Conservation (phyloP, 1,140 invertebrate species). For the Pseudobourletiella spinata region DNA sequence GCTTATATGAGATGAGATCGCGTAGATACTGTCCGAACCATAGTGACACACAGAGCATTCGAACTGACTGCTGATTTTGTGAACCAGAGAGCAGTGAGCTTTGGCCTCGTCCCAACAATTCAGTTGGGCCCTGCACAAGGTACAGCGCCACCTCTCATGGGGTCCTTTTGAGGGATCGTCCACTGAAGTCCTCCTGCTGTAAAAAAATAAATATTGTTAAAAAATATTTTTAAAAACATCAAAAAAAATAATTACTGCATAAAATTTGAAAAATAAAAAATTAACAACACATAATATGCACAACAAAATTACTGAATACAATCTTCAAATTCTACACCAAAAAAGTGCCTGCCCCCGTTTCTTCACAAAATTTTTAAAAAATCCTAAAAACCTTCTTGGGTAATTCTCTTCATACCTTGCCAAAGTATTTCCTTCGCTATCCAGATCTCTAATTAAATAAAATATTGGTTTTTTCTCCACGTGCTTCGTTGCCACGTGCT, state of each 20-base stretch:
- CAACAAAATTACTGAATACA: too few species aligned
- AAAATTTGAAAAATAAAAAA: background rate
- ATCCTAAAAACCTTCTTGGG: background rate
- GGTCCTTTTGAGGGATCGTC: background rate
- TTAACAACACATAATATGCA: background rate
- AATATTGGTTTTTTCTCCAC: slow-evolving; percentile 46
- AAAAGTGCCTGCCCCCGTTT: too few species aligned
- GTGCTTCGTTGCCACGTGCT: slow-evolving; percentile 56
- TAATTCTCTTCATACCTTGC: background rate
- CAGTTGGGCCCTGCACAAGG: slow-evolving; percentile 53
- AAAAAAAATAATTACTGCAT: too few species aligned
- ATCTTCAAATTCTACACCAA: background rate
- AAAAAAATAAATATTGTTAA: slow-evolving; percentile 1
- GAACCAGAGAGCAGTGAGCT: slow-evolving; percentile 48
- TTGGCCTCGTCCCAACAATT: slow-evolving; percentile 51
- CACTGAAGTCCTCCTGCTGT: background rate
- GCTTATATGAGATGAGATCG: slow-evolving; percentile 50
- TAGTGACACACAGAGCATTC: slow-evolving; percentile 56
- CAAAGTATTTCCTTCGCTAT: slow-evolving; percentile 33
- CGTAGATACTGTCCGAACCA: slow-evolving; percentile 47
- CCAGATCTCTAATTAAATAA: slow-evolving; percentile 49
- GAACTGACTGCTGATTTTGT: slow-evolving; percentile 55
- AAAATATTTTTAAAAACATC: too few species aligned
- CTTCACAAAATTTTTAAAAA: background rate
- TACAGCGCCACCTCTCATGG: slow-evolving; percentile 54